Evolutionary conservation across 2,888 invertebrate genomes (phyloP).

Genomic region (Drosophila vallismaia): DNA sequence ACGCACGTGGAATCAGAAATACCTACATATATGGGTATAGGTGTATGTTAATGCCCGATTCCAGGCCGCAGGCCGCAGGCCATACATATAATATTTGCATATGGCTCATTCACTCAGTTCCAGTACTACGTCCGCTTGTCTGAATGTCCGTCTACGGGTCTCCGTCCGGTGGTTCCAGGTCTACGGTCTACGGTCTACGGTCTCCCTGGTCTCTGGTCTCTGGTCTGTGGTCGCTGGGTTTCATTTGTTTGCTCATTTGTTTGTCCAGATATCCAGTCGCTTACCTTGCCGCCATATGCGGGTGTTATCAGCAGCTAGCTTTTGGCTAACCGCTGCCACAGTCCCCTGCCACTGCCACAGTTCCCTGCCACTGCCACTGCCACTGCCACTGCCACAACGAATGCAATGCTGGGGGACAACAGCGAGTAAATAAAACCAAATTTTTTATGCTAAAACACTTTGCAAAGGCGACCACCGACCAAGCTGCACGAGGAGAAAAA

Average conservation of each 20-base stretch:
- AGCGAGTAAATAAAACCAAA: constrained; percentile 73
- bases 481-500: background rate
- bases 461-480: constrained; percentile 45
- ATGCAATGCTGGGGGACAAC: constrained; percentile 9
- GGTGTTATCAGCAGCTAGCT: constrained; percentile 76
- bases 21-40: constrained; percentile 18
- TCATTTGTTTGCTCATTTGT: constrained; percentile 64
- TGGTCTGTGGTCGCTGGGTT: constrained; percentile 16
- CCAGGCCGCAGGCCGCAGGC: constrained; percentile 53
- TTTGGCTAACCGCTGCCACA: constrained; percentile 53
- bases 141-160: background rate
- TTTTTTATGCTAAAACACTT: constrained; percentile 78
- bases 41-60: constrained; percentile 61
- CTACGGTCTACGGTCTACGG: constrained; percentile 14
- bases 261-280: constrained; percentile 69
- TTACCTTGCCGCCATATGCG: constrained; percentile 59
- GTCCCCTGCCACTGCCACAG: constrained; percentile 3
- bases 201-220: constrained; percentile 12
- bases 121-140: constrained; percentile 38
- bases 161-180: background rate
- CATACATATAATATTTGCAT: constrained; percentile 71
- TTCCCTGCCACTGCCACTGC: background rate
- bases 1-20: constrained; percentile 21
- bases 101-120: constrained; percentile 72
- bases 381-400: background rate